Conservation (phyloP, 2,888 invertebrate genomes). For the Platycnemis pennipes region DNA sequence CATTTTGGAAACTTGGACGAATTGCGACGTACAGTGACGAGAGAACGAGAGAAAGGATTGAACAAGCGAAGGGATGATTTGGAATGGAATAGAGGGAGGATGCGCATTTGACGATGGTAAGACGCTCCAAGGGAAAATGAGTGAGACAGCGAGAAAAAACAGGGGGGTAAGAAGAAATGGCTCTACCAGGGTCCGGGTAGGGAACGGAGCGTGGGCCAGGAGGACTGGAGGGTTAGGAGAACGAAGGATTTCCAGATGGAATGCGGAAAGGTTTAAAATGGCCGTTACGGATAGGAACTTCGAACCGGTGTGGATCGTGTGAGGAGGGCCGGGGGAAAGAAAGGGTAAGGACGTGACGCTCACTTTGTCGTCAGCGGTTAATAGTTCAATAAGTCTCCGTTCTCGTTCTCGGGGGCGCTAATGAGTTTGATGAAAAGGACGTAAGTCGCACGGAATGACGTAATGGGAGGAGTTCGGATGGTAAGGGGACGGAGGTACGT, state of each 20-base stretch:
- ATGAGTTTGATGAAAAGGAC: constrained; percentile 65
- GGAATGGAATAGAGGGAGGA: too few species aligned
- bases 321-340: background rate
- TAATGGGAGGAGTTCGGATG: background rate
- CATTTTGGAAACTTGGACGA: background rate
- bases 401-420: constrained; percentile 45
- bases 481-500: background rate
- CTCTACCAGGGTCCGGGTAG: background rate
- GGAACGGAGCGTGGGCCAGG: background rate
- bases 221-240: background rate
- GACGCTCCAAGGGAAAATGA: too few species aligned
- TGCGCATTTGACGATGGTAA: too few species aligned
- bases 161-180: background rate
- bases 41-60: too few species aligned
- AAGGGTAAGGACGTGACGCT: background rate
- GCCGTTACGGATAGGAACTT: constrained; percentile 53
- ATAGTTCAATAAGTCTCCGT: constrained; percentile 64
- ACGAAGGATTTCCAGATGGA: background rate
- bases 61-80: background rate
- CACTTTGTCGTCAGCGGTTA: constrained; percentile 63
- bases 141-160: background rate
- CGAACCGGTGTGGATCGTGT: background rate
- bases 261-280: background rate
- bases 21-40: background rate
- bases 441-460: constrained; percentile 51